Evolutionary conservation across 2,113 vertebrate species (phyloP), one percentile per base, ranked within the genome.

Genomic region (Platanista minor): DNA sequence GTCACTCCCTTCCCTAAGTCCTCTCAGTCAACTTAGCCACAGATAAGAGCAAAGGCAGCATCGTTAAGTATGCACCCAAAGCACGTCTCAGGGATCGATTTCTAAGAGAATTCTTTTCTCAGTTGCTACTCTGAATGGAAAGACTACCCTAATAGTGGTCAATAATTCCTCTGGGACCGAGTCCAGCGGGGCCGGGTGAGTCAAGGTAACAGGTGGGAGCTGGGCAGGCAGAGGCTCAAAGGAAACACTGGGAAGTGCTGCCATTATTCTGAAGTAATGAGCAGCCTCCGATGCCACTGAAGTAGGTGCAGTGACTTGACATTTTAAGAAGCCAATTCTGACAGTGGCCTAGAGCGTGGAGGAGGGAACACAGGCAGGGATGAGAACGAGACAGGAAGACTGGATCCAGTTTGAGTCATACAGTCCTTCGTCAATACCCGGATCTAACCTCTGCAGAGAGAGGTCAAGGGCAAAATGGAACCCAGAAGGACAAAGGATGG

Each of bases 331-430:
- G 61, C 15, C 33, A 31, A 0, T 69, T 82, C 66, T 72, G 33
- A 82, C 29, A 7, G 41, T 69, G 27, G n/a, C 31, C 52, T 39
- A 8, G 1, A 31, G n/a, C 2, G 13, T 0, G 0, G 0, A 3
- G 18, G 15, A 52, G 31, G n/a, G 67, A 52, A 10, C 29, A 8
- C 1, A 13, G 61, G 36, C 23, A 52, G 7, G 12, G 36, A 31
- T 13, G 27, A 59, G 10, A 43, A 41, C 4, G 1, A 43, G 20
- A 64, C 15, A 20, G n/a, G 41, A 77, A 91, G 86, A 5, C 15
- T 5, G 43, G 49, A 20, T 18, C 20, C 33, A 12, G 2, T 2
- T 3, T 4, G 18, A 49, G 25, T 5, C 12, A 23, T 33, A 10
- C 5, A 27, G 2, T 27, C 31, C 36, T 83, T 29, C 6, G 7